Evolutionary conservation across 2,888 invertebrate genomes (phyloP).

Genomic region (Chouioia cunea): DNA sequence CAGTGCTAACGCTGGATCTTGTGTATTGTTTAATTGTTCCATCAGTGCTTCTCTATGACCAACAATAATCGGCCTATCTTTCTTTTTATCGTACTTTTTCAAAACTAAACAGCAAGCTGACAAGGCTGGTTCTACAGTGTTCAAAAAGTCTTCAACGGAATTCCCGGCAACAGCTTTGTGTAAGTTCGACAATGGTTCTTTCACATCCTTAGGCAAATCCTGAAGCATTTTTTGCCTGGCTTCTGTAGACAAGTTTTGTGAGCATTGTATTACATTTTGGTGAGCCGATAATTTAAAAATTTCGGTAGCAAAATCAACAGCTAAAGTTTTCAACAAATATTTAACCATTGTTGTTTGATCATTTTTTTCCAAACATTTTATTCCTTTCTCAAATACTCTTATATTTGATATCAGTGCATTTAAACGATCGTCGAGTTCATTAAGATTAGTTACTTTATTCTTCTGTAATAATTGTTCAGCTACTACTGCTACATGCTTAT

Average conservation of each 20-base stretch:
- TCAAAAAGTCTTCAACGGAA: constrained; percentile 84
- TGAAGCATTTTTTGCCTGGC: constrained; percentile 77
- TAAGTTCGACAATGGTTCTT: constrained; percentile 75
- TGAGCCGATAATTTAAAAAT: constrained; percentile 83
- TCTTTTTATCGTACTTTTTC: constrained; percentile 92
- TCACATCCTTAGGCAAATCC: constrained; percentile 78
- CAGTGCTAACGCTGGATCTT: constrained; percentile 83
- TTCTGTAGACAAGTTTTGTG: constrained; percentile 75
- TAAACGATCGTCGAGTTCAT: constrained; percentile 79
- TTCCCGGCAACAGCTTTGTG: constrained; percentile 79
- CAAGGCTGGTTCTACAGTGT: constrained; percentile 80
- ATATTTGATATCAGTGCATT: constrained; percentile 82
- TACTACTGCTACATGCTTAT: constrained; percentile 75
- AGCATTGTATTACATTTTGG: constrained; percentile 73
- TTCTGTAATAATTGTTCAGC: constrained; percentile 84
- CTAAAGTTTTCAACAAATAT: constrained; percentile 87
- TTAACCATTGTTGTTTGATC: constrained; percentile 80
- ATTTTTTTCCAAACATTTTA: constrained; percentile 75
- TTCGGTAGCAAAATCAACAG: constrained; percentile 85
- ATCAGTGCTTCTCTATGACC: constrained; percentile 86
- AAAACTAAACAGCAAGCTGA: constrained; percentile 82
- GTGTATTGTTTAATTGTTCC: constrained; percentile 80
- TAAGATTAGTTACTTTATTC: constrained; percentile 67
- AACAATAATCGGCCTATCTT: constrained; percentile 80
- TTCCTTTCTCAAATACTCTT: constrained; percentile 84